Evolutionary conservation across 2,888 invertebrate species (phyloP), one percentile per base, ranked within the genome.

Genomic region (Leucophenga montana): DNA sequence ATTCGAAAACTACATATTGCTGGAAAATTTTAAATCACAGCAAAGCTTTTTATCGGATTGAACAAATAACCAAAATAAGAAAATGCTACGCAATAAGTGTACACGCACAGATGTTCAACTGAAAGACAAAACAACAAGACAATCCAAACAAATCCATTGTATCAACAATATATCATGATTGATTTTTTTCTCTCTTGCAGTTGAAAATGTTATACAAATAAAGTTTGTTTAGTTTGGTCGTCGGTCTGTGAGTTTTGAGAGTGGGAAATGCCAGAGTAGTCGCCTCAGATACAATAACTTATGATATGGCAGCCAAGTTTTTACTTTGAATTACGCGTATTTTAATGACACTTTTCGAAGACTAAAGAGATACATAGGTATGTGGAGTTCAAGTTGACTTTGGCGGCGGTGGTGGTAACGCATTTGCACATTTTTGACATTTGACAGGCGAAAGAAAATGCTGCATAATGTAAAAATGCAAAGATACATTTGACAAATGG

Each of bases 81-180:
- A 53, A 53, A 56, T 59, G 31, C 50, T 33, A 65, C 33, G 39
- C 31, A 33, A 53, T 53, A 33, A 53, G 50, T 39, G 39, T 39
- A 39, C 48, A 66, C 66, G 62, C 62, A 62, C 62, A 62, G 62
- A 62, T 62, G 62, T 62, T 62, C 46, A 62, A 59, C 3, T 31
- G n/a, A 61, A 8, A 31, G 31, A 56, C 27, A 18, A 57, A 39
- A 56, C 9, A 22, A 56, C 50, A 20, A 8, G 27, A 22, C n/a
- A 53, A 62, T 62, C 64, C 59, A 62, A 69, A 68, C 69, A 71
- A 82, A 74, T 75, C 39, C 79, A 79, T 81, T 80, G 78, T 81
- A 81, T 78, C 71, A 53, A 66, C 69, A 77, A 79, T 81, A 75
- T 78, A 78, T 76, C 80, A 78, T 83, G 79, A 83, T 83, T 81